A percentile compares a stretch with the other conserved stretches of the same genome.
Evolutionary conservation across 2,888 invertebrate genomes (phyloP).

Genomic region (Apodemia duryi): DNA sequence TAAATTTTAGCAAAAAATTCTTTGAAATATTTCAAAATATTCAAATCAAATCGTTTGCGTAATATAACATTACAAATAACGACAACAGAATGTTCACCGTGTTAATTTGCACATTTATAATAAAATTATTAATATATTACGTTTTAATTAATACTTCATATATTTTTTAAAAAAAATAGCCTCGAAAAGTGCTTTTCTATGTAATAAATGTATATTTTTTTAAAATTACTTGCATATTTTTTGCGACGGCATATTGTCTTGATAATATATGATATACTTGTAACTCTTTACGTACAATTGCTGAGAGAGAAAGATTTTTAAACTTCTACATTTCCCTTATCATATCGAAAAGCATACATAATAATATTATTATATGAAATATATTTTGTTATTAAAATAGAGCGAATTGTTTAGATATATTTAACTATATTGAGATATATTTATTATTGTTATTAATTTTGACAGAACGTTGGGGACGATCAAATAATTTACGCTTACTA

Average conservation of each 20-base stretch:
- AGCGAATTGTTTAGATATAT: constrained; percentile 37
- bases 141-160: background rate
- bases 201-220: background rate
- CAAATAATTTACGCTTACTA: constrained; percentile 74
- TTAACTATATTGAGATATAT: constrained; percentile 34
- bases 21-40: too few relatives aligned
- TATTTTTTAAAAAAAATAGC: background rate
- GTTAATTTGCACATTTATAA: too few relatives aligned
- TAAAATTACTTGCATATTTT: background rate
- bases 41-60: too few relatives aligned
- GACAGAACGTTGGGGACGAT: constrained; percentile 52
- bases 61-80: too few relatives aligned
- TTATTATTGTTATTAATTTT: constrained; percentile 36
- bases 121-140: background rate
- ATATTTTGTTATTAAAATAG: constrained; percentile 18
- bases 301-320: constrained; percentile 64
- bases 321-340: constrained; percentile 27
- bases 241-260: background rate
- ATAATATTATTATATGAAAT: constrained; percentile 30
- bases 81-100: too few relatives aligned
- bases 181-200: background rate
- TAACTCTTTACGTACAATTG: constrained; percentile 46
- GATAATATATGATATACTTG: background rate
- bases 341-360: constrained; percentile 43
- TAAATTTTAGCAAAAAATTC: too few relatives aligned